A percentile compares a stretch with the other conserved stretches of the same genome.
These are phyloP conservation scores for Hippopotamyrus pictus DNA, from an alignment of 2,797 vertebrate species.

Conservation along the genomic window DNA sequence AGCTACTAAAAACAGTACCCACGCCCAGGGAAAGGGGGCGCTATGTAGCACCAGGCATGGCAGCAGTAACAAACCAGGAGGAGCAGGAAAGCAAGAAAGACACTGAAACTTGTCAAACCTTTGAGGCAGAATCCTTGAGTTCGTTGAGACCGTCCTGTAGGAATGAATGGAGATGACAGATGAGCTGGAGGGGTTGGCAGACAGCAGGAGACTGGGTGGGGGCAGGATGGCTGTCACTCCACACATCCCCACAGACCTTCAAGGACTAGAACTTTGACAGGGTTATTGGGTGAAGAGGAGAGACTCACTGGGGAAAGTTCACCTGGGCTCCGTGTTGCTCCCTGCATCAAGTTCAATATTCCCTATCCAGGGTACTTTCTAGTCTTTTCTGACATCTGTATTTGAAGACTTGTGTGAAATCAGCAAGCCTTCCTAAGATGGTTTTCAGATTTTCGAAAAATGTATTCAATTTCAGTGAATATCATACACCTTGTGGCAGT, in stretches of 20 bases:
- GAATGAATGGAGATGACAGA: slow-evolving; percentile 99
- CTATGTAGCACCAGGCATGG: not conserved
- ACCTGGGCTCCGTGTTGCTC: slow-evolving; percentile 4
- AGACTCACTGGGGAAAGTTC: slow-evolving; percentile 26
- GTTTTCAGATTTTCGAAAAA: not conserved
- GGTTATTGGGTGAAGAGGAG: slow-evolving; percentile 63
- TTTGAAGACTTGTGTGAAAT: not conserved
- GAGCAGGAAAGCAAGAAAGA: not conserved
- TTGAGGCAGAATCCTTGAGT: slow-evolving; percentile 95
- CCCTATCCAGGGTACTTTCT: not conserved
- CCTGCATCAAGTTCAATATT: not conserved
- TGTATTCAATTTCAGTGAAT: not conserved
- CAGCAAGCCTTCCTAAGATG: not conserved
- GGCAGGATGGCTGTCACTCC: slow-evolving; percentile 64
- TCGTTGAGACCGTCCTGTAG: slow-evolving; percentile 98
- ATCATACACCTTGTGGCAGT: not conserved
- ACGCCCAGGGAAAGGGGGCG: not conserved
- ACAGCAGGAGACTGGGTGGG: slow-evolving; percentile 73
- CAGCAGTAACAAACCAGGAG: not conserved
- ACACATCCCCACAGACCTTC: slow-evolving; percentile 87
- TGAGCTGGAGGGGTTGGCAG: slow-evolving; percentile 95
- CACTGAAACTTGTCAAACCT: slow-evolving; percentile 72
- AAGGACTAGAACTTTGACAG: slow-evolving; percentile 84
- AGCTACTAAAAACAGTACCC: not conserved
- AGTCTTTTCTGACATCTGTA: not conserved